Base-by-base conservation (phyloP, 1,140 invertebrate species). In the Neotoxoptera formosana region DNA sequence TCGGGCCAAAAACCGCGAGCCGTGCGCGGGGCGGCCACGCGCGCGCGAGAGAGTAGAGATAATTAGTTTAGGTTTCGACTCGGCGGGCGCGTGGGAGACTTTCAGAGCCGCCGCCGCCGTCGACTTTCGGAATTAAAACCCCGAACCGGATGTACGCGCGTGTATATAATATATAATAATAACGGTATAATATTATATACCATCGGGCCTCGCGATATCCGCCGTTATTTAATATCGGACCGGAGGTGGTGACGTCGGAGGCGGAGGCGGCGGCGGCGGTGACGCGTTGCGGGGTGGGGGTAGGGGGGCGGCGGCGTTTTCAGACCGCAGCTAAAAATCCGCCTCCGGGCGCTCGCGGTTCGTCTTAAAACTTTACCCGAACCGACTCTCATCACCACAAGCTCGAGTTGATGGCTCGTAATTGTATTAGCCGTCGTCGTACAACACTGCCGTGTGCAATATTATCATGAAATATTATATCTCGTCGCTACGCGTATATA, bases 11-110 rank as follows among this genome's bases (percentile, higher is more conserved):
- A 89, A 89, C 87, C 87, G 21, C 90, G 53, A 9, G 60, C 53
- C n/a, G 17, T 47, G 25, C 47, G 17, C 47, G 87, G 21, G 30
- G n/a, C n/a, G n/a, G n/a, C n/a, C n/a, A n/a, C n/a, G n/a, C n/a
- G n/a, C n/a, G n/a, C n/a, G n/a, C n/a, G n/a, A n/a, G n/a, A n/a
- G n/a, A n/a, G n/a, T n/a, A 60, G 41, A 92, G 76, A 81, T 92
- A 92, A 92, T 92, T 92, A 83, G 91, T 92, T 92, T 92, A 83
- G 48, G n/a, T 92, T 92, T 83, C 88, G 47, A 92, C 45, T 34
- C 9, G 21, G 21, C 9, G 21, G 21, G 48, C 48, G 47, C 87
- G n/a, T 51, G 36, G 14, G n/a, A 88, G n/a, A n/a, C 41, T 41
- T 30, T 8, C 86, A 9, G 41, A 41, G 4, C 41, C 6, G 41